Evolutionary conservation across 2,888 invertebrate genomes (phyloP).

Genomic region (Drosophila imparisetae): DNA sequence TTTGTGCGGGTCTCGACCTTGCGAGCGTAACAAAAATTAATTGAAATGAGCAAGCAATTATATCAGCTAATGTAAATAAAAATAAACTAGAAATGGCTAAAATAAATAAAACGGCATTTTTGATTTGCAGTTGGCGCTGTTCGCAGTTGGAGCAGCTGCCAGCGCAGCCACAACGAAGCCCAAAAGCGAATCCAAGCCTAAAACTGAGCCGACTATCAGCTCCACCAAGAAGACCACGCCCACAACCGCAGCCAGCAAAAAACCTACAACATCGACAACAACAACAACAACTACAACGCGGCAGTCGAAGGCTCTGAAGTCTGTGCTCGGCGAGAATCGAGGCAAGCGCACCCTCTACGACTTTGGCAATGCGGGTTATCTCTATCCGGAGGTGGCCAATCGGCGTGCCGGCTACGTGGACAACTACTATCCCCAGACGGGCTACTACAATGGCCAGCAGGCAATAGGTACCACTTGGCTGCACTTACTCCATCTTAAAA

Average conservation of each 20-base stretch:
- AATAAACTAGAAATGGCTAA: constrained; percentile 17
- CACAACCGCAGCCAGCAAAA: constrained; percentile 1
- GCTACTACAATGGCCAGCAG: constrained; percentile 81
- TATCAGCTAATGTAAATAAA: constrained; percentile 2
- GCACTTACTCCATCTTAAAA: no score
- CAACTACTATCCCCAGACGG: constrained; percentile 75
- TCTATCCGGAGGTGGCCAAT: constrained; percentile 78
- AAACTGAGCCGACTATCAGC: constrained; percentile 28
- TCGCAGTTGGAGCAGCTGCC: constrained; percentile 65
- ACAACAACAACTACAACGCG: constrained; percentile 44
- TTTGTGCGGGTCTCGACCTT: constrained; percentile 57
- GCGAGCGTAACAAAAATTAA: constrained; percentile 40
- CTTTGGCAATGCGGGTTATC: constrained; percentile 80
- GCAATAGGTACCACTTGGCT: constrained; percentile 66
- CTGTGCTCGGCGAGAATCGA: constrained; percentile 75
- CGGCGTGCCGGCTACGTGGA: constrained; percentile 78
- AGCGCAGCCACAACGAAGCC: constrained; percentile 43
- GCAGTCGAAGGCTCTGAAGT: constrained; percentile 59
- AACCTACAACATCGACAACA: not conserved
- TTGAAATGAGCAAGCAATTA: constrained; percentile 22
- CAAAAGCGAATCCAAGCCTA: constrained; percentile 46
- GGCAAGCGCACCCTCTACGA: constrained; percentile 83
- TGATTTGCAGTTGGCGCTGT: constrained; percentile 73
- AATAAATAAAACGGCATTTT: constrained; percentile 24
- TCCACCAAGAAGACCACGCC: constrained; percentile 37